Evolutionary conservation across 1,140 invertebrate species (phyloP).

Genomic region (Rhysida immarginata): DNA sequence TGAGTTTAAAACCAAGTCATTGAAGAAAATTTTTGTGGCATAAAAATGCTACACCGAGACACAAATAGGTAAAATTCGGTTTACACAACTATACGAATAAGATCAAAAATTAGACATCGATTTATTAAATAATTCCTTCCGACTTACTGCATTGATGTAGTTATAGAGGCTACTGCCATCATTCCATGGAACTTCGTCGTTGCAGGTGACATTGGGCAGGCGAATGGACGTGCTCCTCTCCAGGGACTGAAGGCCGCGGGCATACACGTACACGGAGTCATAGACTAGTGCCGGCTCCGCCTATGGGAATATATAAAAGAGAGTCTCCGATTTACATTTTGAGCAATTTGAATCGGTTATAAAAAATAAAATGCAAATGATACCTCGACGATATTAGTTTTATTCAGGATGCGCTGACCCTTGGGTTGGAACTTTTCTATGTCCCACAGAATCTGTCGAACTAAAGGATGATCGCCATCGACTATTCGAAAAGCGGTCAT

Average conservation of each 20-base stretch:
- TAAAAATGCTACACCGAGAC: too few relatives aligned
- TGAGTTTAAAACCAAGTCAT: too few relatives aligned
- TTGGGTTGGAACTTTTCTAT: conserved; percentile 80
- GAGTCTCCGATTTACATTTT: too few relatives aligned
- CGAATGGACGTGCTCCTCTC: conserved; percentile 46
- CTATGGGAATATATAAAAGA: too few relatives aligned
- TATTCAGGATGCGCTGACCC: conserved; percentile 59
- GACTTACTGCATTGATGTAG: conserved; percentile 74
- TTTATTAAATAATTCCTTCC: too few relatives aligned
- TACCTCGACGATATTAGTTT: conserved; percentile 54
- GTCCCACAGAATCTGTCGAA: conserved; percentile 56
- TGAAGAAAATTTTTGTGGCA: too few relatives aligned
- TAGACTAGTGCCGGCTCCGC: conserved; percentile 80
- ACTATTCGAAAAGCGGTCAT: conserved; percentile 80
- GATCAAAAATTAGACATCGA: too few relatives aligned
- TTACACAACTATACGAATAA: too few relatives aligned
- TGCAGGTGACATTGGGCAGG: conserved; percentile 63
- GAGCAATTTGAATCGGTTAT: too few relatives aligned
- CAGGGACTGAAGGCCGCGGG: conserved; percentile 55
- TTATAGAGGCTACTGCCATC: conserved; percentile 73
- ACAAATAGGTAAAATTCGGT: too few relatives aligned
- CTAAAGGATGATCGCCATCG: conserved; percentile 56
- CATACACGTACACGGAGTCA: conserved; percentile 78
- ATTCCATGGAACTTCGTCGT: conserved; percentile 61
- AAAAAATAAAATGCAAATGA: too few relatives aligned